These are phyloP conservation scores for Scrobipalpa atriplicella DNA, from an alignment of 2,888 invertebrate genomes.

Conservation along the genomic window DNA sequence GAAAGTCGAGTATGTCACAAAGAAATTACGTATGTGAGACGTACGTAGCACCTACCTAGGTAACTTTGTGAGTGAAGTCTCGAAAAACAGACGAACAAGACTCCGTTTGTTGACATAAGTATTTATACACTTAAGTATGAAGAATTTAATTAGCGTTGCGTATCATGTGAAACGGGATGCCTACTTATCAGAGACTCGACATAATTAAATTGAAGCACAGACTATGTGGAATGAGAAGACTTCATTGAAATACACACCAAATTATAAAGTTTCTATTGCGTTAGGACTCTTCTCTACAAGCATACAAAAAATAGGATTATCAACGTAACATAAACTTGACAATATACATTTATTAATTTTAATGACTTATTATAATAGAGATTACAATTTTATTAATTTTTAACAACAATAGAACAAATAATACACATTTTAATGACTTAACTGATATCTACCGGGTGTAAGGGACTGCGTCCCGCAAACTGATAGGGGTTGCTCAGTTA, in stretches of 20 bases:
- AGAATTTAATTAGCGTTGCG: slow-evolving; percentile 66
- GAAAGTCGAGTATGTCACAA: slow-evolving; percentile 1
- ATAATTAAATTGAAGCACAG: slow-evolving; percentile 68
- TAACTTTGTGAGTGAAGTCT: slow-evolving; percentile 2
- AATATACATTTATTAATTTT: no score
- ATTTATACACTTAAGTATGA: slow-evolving; percentile 38
- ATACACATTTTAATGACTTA: no score
- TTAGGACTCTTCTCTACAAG: neutral
- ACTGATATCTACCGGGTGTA: no score
- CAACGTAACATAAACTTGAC: neutral
- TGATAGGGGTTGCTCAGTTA: no score
- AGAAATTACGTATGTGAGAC: neutral
- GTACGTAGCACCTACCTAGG: slow-evolving; percentile 11
- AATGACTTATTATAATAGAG: no score
- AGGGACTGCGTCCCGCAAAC: no score
- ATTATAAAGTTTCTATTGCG: neutral
- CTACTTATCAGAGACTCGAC: slow-evolving; percentile 66
- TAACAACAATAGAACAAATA: no score
- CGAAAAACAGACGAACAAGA: slow-evolving; percentile 14
- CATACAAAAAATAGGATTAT: neutral
- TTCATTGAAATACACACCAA: neutral
- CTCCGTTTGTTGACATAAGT: slow-evolving; percentile 5
- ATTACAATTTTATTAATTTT: no score
- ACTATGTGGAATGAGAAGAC: neutral
- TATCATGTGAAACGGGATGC: slow-evolving; percentile 71